Evolutionary conservation across 2,113 vertebrate species (phyloP).

Genomic region (Syrmaticus mikado): DNA sequence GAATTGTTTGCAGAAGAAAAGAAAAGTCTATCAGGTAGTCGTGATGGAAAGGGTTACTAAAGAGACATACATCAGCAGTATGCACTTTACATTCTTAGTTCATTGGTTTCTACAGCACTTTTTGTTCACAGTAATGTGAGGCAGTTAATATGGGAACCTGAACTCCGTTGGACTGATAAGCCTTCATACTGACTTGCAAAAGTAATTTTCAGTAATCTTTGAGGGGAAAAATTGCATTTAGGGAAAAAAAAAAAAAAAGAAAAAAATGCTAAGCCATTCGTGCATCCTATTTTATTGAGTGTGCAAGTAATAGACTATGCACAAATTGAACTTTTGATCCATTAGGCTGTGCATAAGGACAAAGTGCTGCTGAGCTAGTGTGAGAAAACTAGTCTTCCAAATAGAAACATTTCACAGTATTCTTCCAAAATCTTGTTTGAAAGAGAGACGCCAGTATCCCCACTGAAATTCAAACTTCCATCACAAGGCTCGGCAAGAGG

Average conservation of each 20-base stretch:
- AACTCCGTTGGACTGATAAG: constrained; percentile 70
- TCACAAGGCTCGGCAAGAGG: neutral
- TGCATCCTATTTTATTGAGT: constrained; percentile 55
- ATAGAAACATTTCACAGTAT: constrained; percentile 29
- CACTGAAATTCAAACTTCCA: neutral
- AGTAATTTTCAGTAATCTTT: constrained; percentile 75
- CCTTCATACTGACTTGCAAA: constrained; percentile 65
- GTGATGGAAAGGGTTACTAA: constrained; percentile 5
- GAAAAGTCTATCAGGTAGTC: neutral
- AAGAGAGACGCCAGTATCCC: neutral
- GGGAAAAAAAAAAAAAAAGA: constrained; percentile 19
- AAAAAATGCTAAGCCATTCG: constrained; percentile 30
- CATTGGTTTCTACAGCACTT: constrained; percentile 37
- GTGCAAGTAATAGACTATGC: constrained; percentile 41
- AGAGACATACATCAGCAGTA: neutral
- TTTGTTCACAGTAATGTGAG: constrained; percentile 46
- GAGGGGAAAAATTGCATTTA: constrained; percentile 74
- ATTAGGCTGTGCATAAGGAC: constrained; percentile 29
- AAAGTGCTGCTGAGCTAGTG: neutral
- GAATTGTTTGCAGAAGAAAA: constrained; percentile 17
- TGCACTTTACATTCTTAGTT: constrained; percentile 37
- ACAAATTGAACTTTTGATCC: constrained; percentile 51
- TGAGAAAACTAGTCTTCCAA: constrained; percentile 51
- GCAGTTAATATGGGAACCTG: constrained; percentile 59
- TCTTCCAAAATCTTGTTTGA: neutral